Base-by-base conservation (phyloP, 2,113 vertebrate genomes). In the Eublepharis macularius region DNA sequence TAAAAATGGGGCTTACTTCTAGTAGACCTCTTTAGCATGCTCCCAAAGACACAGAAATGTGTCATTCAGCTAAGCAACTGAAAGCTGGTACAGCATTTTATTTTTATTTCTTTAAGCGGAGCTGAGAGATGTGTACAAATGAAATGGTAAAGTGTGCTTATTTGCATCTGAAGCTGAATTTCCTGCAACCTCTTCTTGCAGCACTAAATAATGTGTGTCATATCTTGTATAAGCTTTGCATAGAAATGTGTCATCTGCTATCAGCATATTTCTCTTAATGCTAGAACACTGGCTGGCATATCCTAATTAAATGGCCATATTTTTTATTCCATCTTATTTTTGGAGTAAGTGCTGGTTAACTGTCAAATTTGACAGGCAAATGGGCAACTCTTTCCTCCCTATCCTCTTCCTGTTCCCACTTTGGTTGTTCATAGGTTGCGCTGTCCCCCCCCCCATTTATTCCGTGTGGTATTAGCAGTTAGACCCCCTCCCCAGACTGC, bases 111-210 rank as follows among this genome's bases (percentile, higher is more conserved):
- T 73, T 87, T 34, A 69, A 32, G 49, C 2, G 26, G 34, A 63
- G 49, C 26, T 84, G 32, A 39, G 60, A 14, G 39, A 34, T 12
- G 57, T 41, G 36, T 83, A 72, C 77, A 84, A 70, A 10, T 86
- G 65, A 84, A 65, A 34, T 51, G 70, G 36, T 34, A 49, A 3
- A 80, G 13, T 4, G 29, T 6, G 75, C 72, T 78, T 19, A 54
- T 19, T 82, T 73, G 45, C 70, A 12, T 49, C 70, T 39, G 68
- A 81, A 90, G 19, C 4, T 78, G 84, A 81, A 16, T 32, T 85
- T 34, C 45, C 34, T 80, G 4, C 65, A 66, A 34, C 17, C 65
- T n/a, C 36, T 49, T 19, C 1, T 0, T 51, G 2, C 11, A 84
- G 51, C 29, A 83, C 13, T 26, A 81, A 80, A 83, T 86, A 87